Evolutionary conservation across 1,140 invertebrate genomes (phyloP), one percentile per base, ranked within the genome.

Genomic region (Papilio dardanus): DNA sequence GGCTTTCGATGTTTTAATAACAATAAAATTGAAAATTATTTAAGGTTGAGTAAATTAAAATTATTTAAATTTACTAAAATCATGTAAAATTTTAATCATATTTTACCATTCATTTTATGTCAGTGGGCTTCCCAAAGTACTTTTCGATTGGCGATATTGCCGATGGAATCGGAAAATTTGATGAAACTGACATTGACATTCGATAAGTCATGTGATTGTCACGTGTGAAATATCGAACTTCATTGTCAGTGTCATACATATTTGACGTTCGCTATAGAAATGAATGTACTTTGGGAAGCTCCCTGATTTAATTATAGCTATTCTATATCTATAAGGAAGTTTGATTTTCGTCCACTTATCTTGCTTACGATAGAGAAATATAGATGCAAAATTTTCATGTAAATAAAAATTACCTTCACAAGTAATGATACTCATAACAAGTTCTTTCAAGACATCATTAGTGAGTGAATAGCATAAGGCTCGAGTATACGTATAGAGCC

Each of bases 391-490:
- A 62, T 62, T 14, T 28, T 0, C 24, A 28, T 28, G 24, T 24
- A 30, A 62, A 62, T 62, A 62, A 62, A 62, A 62, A 62, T 62
- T 28, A 30, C 54, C 54, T 62, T 28, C 54, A 14, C 54, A 62
- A 62, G 21, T 28, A 16, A 62, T 62, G 24, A 28, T 28, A 62
- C 24, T 62, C 10, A 28, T 16, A 62, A 62, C 21, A 28, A 62
- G 24, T 62, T 62, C 24, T 62, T 30, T 58, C 24, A 58, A 58
- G 54, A 58, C 54, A 58, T 58, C 54, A 58, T 58, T 58, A 58
- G 21, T 58, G 54, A 58, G 21, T 58, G 24, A 30, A 58, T 58
- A 4, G 10, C 24, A 58, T 58, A 30, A 30, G 24, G 54, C 54
- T 58, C 8, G 21, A 58, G 54, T 58, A 4, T 58, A 28, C 24